Base-by-base conservation (phyloP, 2,113 vertebrate species). In the Ondatra zibethicus region DNA sequence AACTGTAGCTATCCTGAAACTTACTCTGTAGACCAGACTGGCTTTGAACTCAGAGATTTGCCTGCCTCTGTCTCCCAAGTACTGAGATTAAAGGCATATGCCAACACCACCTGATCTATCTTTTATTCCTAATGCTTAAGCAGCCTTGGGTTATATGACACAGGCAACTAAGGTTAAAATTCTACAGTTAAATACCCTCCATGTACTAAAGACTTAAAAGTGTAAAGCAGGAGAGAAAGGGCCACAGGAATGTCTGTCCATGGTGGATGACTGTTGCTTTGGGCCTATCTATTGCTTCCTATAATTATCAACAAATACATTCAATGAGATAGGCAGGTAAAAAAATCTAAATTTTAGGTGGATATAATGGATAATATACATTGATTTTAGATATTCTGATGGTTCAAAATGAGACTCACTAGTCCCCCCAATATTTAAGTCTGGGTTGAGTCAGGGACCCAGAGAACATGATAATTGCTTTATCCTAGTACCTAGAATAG, bases 141-240 rank as follows among this genome's bases (percentile, higher is more conserved):
- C 7, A 19, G n/a, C 80, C 31, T 47, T 55, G 75, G 13, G 42
- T 77, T 92, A 92, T 52, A 68, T 16, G 42, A 85, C 3, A 21
- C 23, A 58, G 70, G 9, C 52, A 77, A 76, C 13, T 25, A 42
- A 95, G 92, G 95, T 66, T 61, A 52, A 80, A 76, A 55, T 45
- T 89, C 70, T 76, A 25, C 5, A 36, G 25, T 21, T 70, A 70
- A 91, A 93, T 66, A 33, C 19, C 42, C 23, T n/a, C 33, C 7
- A 19, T 73, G 70, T 65, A 81, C 50, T 29, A 12, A 65, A 66
- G 76, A 82, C 78, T 88, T 75, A 81, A 82, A 96, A 96, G 25
- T n/a, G 19, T 55, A 42, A 90, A 4, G 8, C 21, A 52, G 63
- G 31, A 95, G 11, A 93, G 61, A 89, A 70, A 33, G 75, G 42